These are phyloP conservation scores for Botrylloides violaceus DNA, from an alignment of 23 tunicate species.

Conservation along the genomic window DNA sequence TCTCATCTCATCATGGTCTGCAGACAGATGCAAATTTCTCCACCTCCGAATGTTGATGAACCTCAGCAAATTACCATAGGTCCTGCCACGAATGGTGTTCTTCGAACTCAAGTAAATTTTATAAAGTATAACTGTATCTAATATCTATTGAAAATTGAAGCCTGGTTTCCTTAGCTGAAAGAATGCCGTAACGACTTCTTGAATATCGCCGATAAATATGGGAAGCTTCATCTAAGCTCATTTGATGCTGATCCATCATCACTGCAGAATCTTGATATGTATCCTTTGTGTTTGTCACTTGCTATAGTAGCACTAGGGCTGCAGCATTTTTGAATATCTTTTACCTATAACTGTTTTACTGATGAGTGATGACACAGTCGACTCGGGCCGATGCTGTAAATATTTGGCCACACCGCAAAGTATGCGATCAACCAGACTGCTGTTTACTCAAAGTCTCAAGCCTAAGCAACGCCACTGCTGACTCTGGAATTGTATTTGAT, in stretches of 20 bases:
- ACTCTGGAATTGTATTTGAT: too few species aligned
- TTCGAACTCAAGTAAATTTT: conserved; percentile 3
- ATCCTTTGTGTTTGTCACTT: too few species aligned
- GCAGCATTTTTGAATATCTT: too few species aligned
- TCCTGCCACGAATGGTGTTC: not conserved
- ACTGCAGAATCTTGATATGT: conserved; percentile 55
- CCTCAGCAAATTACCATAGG: not conserved
- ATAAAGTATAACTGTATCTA: not conserved
- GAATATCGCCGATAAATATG: conserved; percentile 52
- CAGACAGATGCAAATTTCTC: conserved; percentile 54
- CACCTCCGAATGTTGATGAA: conserved; percentile 62
- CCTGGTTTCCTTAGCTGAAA: conserved; percentile 38
- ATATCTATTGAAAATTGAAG: not conserved
- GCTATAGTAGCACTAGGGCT: too few species aligned
- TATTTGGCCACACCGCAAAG: too few species aligned
- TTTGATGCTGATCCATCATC: conserved; percentile 86
- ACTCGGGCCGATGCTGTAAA: too few species aligned
- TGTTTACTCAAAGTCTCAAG: too few species aligned
- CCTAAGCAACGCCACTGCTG: too few species aligned
- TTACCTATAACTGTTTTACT: too few species aligned
- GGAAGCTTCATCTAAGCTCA: conserved; percentile 65
- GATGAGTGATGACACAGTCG: too few species aligned
- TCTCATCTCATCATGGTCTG: conserved; percentile 54
- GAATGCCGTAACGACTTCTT: conserved; percentile 53
- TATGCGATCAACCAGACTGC: too few species aligned